Conservation (phyloP, 2,888 invertebrate species). For the Calephelis perditalis region DNA sequence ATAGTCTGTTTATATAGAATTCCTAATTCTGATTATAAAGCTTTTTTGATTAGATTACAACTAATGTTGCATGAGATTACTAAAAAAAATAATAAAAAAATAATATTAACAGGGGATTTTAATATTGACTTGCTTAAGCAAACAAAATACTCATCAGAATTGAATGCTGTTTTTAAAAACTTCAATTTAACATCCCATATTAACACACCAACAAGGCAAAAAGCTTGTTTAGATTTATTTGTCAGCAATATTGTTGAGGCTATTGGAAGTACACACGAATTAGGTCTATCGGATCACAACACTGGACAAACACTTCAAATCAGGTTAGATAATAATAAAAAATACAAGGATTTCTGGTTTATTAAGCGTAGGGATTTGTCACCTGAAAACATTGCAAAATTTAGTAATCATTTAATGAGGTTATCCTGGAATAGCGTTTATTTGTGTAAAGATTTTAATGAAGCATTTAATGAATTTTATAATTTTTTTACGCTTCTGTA, state of each 20-base stretch:
- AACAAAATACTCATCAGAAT: background rate
- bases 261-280: background rate
- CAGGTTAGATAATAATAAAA: background rate
- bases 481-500: background rate
- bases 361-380: background rate
- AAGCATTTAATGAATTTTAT: background rate
- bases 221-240: background rate
- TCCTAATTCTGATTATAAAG: background rate
- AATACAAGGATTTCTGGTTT: background rate
- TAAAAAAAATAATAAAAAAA: background rate
- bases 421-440: background rate
- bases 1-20: background rate
- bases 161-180: background rate
- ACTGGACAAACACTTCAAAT: background rate
- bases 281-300: background rate
- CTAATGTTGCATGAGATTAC: background rate
- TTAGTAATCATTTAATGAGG: background rate
- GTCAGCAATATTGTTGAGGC: background rate
- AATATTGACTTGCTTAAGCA: background rate
- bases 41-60: background rate
- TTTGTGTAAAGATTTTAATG: background rate
- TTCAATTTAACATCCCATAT: background rate
- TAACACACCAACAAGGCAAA: no score
- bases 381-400: background rate
- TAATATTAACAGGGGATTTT: background rate